Percentiles rank a stretch among this genome's conserved stretches.
These are phyloP conservation scores for Anolis sagrei DNA, from an alignment of 2,113 vertebrate genomes.

Conservation along the genomic window DNA sequence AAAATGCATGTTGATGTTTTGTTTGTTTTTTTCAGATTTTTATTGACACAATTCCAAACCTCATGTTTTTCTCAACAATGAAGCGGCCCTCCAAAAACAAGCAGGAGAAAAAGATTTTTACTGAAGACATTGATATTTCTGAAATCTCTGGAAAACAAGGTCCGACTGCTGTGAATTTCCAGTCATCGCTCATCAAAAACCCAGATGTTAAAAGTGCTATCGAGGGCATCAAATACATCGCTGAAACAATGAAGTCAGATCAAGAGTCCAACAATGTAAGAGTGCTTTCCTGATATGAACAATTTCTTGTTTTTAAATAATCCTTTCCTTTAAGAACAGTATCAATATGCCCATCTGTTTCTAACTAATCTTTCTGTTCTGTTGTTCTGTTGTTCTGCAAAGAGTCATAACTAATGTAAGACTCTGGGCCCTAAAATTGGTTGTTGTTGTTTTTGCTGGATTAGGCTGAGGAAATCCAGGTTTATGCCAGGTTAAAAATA, in stretches of 20 bases:
- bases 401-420: neutral
- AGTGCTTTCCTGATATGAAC: constrained; percentile 32
- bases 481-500: too few species aligned
- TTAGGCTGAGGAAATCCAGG: too few species aligned
- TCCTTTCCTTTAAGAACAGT: neutral
- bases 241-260: constrained; percentile 95
- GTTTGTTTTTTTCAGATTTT: constrained; percentile 86
- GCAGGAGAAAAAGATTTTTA: constrained; percentile 83
- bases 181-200: constrained; percentile 90
- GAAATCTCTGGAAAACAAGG: constrained; percentile 94
- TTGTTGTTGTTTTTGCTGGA: too few species aligned
- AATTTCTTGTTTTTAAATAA: constrained; percentile 29
- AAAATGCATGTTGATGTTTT: neutral
- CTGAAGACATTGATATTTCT: constrained; percentile 94
- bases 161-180: constrained; percentile 85
- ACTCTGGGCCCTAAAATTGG: too few species aligned
- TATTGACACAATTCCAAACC: constrained; percentile 95
- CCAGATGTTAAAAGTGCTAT: constrained; percentile 96
- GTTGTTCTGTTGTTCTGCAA: neutral
- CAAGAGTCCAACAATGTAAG: constrained; percentile 96
- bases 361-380: neutral
- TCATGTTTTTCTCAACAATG: constrained; percentile 99
- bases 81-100: constrained; percentile 93
- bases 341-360: neutral
- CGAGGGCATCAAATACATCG: constrained; percentile 96